Evolutionary conservation across 53 echinoderm and acorn worm species (phyloP), one percentile per base, ranked within the genome.

Genomic region (Echinometra lucunter): DNA sequence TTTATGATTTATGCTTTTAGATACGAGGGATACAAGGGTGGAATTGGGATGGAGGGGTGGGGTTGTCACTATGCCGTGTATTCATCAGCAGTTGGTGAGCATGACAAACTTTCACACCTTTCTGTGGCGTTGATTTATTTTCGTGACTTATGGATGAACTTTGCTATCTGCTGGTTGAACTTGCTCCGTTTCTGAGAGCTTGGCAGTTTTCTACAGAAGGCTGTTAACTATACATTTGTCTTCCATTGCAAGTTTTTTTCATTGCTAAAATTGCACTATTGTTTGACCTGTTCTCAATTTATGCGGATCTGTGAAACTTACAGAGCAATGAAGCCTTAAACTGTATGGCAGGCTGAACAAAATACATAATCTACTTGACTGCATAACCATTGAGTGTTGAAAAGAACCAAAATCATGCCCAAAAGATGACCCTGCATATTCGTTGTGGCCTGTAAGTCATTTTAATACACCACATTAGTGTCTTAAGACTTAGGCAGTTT

Each of bases 91-190:
- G 49, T 30, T 85, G 7, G 11, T 49, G 49, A 85, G 85, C 49
- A 47, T 49, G 85, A 85, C 85, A 85, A 85, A 85, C 85, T 85
- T 85, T 85, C 49, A 85, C 85, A 85, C 85, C 85, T 85, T 27
- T 85, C 45, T 85, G 10, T 85, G 85, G n/a, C n/a, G 47, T 85
- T 85, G 85, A 85, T 85, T 85, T 85, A 85, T 85, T 85, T 47
- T 49, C n/a, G 49, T 85, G 85, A 85, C 85, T 85, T 17, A 49
- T 49, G 49, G 47, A 7, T 85, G 85, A 85, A 85, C 85, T 85
- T 49, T 45, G 85, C n/a, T 85, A 49, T 85, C 85, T 85, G 85
- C 85, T 19, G 2, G 85, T 28, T 85, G 85, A 85, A 85, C 85
- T 85, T 49, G 47, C 85, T 49, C 49, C 49, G 85, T 85, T 85